Evolutionary conservation across 2,797 vertebrate genomes (phyloP), one percentile per base, ranked within the genome.

Genomic region (Craterocephalus amniculus): DNA sequence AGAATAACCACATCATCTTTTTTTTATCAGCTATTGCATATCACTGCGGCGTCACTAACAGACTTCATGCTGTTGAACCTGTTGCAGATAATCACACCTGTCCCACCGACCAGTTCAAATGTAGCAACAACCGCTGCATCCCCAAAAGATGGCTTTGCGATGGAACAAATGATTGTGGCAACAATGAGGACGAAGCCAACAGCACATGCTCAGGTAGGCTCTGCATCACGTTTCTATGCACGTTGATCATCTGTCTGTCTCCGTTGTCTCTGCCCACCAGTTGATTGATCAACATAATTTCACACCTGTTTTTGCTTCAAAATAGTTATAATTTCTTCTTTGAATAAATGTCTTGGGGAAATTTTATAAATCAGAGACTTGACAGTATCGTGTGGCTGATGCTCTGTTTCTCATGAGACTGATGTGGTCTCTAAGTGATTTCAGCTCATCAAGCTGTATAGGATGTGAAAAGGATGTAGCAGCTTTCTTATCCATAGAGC

Each of bases 131-230:
- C 79, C 97, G 96, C 62, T 99, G 97, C 76, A 98, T 99, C 84
- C 96, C 97, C 64, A 99, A 99, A 89, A 93, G 92, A 65, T 99
- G 97, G 97, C 95, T 99, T 66, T 99, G 97, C 57, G 97, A 99
- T 62, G 97, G 97, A 89, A 94, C 95, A 16, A 96, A 98, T 81
- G 97, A 99, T 78, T 99, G 97, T 68, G 96, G 96, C 0, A 95
- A 90, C 86, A 95, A 94, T 2, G 97, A 98, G 87, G 97, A 99
- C 6, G 97, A 99, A 86, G 95, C 96, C 81, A 98, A 96, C 89
- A 81, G 90, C 80, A 99, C 96, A 14, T 99, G 97, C 71, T 86
- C 96, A 95, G 97, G 97, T 99, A 95, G 35, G 67, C 43, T 2
- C 22, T 4, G 11, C 4, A 16, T 16, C 10, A 27, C 16, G 10